phyloP scores from a whole-genome alignment of 2,113 vertebrate genomes.

The Arenaria interpres region DNA sequence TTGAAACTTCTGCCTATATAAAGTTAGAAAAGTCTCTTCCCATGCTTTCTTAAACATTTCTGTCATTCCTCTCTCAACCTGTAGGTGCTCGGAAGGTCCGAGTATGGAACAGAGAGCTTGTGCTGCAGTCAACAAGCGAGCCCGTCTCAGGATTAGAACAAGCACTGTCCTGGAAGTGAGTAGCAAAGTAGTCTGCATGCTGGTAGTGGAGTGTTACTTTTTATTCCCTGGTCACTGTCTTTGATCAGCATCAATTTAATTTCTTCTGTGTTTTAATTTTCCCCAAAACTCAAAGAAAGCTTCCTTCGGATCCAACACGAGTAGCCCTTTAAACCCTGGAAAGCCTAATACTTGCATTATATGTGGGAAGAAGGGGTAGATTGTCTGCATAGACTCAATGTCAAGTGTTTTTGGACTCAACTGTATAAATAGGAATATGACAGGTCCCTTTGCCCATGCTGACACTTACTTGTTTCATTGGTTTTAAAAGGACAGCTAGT shows the following conservation, averaged over 20 bases:
- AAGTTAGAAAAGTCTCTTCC: not conserved
- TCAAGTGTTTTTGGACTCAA: not conserved
- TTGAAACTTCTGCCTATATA: not conserved
- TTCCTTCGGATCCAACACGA: not conserved
- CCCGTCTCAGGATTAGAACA: conserved; percentile 88
- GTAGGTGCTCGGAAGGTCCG: conserved; percentile 83
- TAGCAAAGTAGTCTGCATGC: not conserved
- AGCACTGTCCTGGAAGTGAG: conserved; percentile 93
- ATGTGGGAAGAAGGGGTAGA: not conserved
- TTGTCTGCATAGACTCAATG: not conserved
- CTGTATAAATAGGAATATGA: not conserved
- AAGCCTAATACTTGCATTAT: not conserved
- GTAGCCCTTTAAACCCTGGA: not conserved
- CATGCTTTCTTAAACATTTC: not conserved
- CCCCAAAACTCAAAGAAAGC: not conserved
- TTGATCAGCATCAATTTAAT: not conserved
- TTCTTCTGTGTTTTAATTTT: not conserved
- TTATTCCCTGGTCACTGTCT: not conserved
- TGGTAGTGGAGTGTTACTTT: not conserved
- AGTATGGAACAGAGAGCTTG: conserved; percentile 89
- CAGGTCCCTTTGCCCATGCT: not conserved
- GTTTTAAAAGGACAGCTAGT: not conserved
- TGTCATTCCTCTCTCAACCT: not conserved
- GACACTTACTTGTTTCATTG: not conserved
- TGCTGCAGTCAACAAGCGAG: conserved; percentile 93